Conservation (phyloP, 1,140 invertebrate genomes). For the Lepeophtheirus salmonis region DNA sequence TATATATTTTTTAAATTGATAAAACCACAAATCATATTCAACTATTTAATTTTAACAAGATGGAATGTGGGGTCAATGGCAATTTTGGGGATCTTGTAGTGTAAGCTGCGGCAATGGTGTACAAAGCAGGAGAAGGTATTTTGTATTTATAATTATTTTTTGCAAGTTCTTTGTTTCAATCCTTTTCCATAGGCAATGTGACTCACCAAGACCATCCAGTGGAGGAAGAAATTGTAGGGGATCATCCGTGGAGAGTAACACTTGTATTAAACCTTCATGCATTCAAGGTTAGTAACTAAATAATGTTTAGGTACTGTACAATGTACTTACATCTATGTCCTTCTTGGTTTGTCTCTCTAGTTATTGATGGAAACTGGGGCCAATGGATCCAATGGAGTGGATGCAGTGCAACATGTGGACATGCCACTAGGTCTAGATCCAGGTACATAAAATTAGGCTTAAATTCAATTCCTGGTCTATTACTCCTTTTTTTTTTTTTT, state of each 20-base stretch:
- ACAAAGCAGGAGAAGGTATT: not conserved
- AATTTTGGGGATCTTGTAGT: not conserved
- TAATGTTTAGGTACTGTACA: not conserved
- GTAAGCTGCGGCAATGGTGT: not conserved
- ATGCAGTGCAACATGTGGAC: slow-evolving; percentile 36
- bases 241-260: not conserved
- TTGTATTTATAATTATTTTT: no score
- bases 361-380: slow-evolving; percentile 30
- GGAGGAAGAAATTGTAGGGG: not conserved
- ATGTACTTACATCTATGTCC: no score
- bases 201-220: not conserved
- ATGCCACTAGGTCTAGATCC: slow-evolving; percentile 35
- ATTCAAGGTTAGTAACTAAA: not conserved
- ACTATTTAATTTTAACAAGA: not conserved
- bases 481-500: no score
- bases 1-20: not conserved
- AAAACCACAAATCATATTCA: not conserved
- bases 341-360: not conserved
- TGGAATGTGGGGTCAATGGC: not conserved
- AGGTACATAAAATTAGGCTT: no score
- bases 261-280: not conserved
- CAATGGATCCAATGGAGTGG: slow-evolving; percentile 29
- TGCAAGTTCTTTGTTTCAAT: not conserved
- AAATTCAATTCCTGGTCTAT: no score
- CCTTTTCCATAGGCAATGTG: not conserved